These are phyloP conservation scores for Alces alces DNA, from an alignment of 2,113 vertebrate species.

Conservation along the genomic window DNA sequence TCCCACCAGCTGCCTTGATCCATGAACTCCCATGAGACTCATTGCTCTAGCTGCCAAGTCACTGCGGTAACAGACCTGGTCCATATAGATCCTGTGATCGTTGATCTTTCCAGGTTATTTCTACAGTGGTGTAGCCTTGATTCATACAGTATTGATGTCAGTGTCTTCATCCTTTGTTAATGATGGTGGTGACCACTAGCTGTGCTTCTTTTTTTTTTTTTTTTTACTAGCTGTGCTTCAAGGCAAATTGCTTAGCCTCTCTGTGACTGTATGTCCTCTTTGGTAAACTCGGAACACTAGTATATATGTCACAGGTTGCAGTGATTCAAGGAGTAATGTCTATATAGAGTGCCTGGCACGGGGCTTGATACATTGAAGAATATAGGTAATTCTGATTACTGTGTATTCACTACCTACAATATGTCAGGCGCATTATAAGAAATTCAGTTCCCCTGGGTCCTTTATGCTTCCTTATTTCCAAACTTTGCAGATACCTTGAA, in stretches of 20 bases:
- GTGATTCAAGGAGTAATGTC: neutral
- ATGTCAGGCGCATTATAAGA: neutral
- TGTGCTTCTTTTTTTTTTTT: too few species aligned
- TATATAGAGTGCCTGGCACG: neutral
- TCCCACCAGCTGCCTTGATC: neutral
- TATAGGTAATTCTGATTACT: neutral
- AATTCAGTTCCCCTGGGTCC: neutral
- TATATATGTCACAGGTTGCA: accelerated
- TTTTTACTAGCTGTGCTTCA: neutral
- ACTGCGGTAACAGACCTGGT: neutral
- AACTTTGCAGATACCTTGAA: neutral
- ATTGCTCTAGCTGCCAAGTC: neutral
- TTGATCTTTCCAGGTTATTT: neutral
- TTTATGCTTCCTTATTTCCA: neutral
- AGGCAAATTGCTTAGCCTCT: neutral
- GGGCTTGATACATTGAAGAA: neutral
- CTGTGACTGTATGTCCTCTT: neutral
- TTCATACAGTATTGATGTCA: neutral
- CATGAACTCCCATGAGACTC: neutral
- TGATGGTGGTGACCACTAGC: neutral
- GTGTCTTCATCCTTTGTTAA: neutral
- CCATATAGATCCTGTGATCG: neutral
- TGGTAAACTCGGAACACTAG: neutral
- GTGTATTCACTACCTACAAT: neutral
- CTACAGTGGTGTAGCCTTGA: neutral